These are phyloP conservation scores for Peucedramus taeniatus DNA, from an alignment of 2,113 vertebrate genomes.

Conservation along the genomic window DNA sequence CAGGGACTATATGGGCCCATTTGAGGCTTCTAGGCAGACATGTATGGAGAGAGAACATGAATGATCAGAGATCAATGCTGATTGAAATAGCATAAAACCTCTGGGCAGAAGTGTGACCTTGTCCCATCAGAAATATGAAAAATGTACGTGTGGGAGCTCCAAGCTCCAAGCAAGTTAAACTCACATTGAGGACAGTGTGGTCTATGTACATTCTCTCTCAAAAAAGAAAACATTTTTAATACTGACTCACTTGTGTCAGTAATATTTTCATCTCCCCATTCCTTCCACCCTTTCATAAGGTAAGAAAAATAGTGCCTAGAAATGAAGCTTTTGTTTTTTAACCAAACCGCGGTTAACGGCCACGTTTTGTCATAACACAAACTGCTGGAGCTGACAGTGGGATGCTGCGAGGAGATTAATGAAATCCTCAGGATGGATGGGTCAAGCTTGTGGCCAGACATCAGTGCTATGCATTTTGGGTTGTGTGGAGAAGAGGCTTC, in stretches of 20 bases:
- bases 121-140: background rate
- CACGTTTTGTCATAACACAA: background rate
- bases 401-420: background rate
- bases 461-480: background rate
- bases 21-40: background rate
- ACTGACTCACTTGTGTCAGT: constrained; percentile 29
- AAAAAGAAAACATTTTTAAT: constrained; percentile 40
- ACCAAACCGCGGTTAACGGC: background rate
- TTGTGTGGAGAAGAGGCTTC: background rate
- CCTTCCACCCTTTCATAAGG: background rate
- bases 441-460: background rate
- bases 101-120: background rate
- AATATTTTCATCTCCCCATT: constrained; percentile 30
- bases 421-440: background rate
- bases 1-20: background rate
- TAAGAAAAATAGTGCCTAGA: constrained; percentile 25
- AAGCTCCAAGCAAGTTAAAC: background rate
- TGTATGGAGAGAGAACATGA: background rate
- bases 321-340: constrained; percentile 34
- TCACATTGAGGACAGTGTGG: background rate
- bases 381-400: constrained; percentile 11
- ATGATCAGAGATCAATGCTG: background rate
- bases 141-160: background rate
- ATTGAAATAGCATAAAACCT: background rate
- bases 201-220: background rate